Conservation (phyloP, 1,140 invertebrate genomes). For the Penaeus japonicus region DNA sequence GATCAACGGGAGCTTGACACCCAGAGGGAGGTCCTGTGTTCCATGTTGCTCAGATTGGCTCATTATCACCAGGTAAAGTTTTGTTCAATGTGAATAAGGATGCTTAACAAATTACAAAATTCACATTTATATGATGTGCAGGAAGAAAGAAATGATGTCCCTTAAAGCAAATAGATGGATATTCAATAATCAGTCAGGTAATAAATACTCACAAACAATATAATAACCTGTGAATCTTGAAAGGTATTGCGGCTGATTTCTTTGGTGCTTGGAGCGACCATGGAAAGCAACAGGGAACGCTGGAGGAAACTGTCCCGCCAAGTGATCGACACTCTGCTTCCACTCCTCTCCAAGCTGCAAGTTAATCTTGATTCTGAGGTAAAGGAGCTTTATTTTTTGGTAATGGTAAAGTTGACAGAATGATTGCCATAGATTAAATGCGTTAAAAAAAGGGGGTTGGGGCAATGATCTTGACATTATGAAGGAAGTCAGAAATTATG, state of each 20-base stretch:
- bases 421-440: no score
- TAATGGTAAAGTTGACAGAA: no score
- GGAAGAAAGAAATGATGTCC: no score
- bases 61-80: slow-evolving; percentile 75
- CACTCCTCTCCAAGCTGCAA: slow-evolving; percentile 72
- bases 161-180: no score
- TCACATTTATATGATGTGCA: neutral
- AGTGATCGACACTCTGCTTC: slow-evolving; percentile 76
- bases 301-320: slow-evolving; percentile 82
- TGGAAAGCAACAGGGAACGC: slow-evolving; percentile 73
- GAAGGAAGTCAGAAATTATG: no score
- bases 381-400: neutral
- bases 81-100: neutral
- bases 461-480: no score
- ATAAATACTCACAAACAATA: neutral
- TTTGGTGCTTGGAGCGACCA: slow-evolving; percentile 68
- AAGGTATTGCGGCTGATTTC: slow-evolving; percentile 72
- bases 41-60: slow-evolving; percentile 82
- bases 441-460: no score
- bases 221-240: slow-evolving; percentile 22
- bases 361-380: slow-evolving; percentile 68
- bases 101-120: no score
- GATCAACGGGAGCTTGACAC: slow-evolving; percentile 84
- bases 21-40: slow-evolving; percentile 84
- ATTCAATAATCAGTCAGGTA: neutral